Conservation (phyloP, 2,113 vertebrate species). For the Pangasianodon gigas region DNA sequence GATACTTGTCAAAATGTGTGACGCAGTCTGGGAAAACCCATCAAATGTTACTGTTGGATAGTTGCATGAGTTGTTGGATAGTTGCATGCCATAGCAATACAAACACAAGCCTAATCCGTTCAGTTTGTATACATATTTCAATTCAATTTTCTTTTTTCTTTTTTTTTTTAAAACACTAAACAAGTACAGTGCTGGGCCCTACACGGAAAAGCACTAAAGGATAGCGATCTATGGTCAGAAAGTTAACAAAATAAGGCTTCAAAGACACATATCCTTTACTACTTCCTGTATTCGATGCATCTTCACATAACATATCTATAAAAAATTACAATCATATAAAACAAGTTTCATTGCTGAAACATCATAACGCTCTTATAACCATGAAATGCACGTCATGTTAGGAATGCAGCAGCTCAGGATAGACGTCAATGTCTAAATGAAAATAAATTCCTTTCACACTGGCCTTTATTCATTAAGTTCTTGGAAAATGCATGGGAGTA, state of each 20-base stretch:
- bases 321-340: neutral
- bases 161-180: neutral
- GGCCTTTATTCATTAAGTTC: neutral
- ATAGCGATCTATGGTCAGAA: neutral
- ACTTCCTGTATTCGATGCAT: neutral
- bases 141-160: neutral
- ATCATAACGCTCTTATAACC: neutral
- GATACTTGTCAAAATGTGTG: neutral
- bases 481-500: neutral
- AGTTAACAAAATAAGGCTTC: neutral
- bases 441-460: slow-evolving; percentile 4
- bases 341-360: neutral
- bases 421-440: slow-evolving; percentile 4
- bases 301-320: neutral
- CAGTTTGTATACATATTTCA: neutral
- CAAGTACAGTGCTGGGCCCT: neutral
- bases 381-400: neutral
- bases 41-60: neutral
- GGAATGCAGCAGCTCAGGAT: slow-evolving; percentile 38
- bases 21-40: neutral
- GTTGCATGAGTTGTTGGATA: neutral
- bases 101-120: neutral
- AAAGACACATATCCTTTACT: neutral
- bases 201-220: too few species aligned
- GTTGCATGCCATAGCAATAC: neutral